Base-by-base conservation (phyloP, 2,888 invertebrate genomes). In the Hesperia comma region DNA sequence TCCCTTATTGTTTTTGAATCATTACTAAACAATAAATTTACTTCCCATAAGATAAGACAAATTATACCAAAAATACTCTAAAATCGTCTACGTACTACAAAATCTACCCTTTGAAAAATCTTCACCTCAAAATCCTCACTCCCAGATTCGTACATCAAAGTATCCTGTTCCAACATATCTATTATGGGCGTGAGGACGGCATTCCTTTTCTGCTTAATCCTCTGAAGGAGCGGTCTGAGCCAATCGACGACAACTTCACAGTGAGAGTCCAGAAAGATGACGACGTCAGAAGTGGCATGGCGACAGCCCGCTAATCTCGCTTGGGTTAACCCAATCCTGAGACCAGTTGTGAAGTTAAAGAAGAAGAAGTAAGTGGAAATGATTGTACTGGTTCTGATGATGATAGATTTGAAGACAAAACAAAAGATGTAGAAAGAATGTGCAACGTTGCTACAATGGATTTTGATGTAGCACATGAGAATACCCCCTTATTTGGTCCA, bases 141-240 rank as follows among this genome's bases (percentile, higher is more conserved):
- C n/a, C 82, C 86, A 0, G 74, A 41, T 17, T 81, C 67, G 63
- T 84, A 90, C 56, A 69, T 17, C 3, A 98, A 91, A 6, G 94
- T 95, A 70, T 95, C 93, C 71, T 96, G 71, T 81, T 96, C 96
- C 73, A 99, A 97, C 43, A 97, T 95, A 89, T 99, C 99, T 72
- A 99, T 99, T 68, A 98, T 96, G 0, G 99, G 99, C 68, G 98
- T 97, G 61, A 98, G 90, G 0, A 99, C 97, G 1, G 96, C 95
- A 0, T 93, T 94, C 4, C 94, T 92, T 51, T 96, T 95, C 68
- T 77, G 56, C 72, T 87, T 85, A 94, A 99, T 97, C 67, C 98
- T 93, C 56, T 96, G 95, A 68, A 99, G 92, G 32, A 99, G 87
- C 0, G 99, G 99, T 80, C 99, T 96, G 67, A 98, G 93, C 98